Percentiles rank a stretch among this genome's conserved stretches.
These are phyloP conservation scores for Idaea aversata DNA, from an alignment of 2,888 invertebrate genomes.

Conservation along the genomic window DNA sequence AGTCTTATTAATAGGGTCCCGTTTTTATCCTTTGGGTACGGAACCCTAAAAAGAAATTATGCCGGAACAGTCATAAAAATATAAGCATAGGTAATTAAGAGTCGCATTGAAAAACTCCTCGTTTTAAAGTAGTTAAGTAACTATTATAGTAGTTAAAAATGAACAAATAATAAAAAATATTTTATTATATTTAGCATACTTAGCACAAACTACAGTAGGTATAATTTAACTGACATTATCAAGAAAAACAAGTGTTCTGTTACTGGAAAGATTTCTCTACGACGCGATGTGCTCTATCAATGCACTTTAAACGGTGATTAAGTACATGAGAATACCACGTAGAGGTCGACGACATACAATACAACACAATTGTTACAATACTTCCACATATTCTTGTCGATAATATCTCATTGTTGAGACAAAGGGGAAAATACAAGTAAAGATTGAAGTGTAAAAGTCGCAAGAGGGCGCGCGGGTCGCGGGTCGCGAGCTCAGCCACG, in stretches of 20 bases:
- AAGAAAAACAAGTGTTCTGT: neutral
- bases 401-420: slow-evolving; percentile 49
- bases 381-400: slow-evolving; percentile 32
- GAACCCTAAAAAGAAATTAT: no score
- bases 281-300: slow-evolving; percentile 34
- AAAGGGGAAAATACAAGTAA: slow-evolving; percentile 46
- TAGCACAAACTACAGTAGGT: neutral
- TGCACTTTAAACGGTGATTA: slow-evolving; percentile 48
- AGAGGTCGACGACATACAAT: slow-evolving; percentile 45
- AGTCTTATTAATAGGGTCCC: no score
- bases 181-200: no score
- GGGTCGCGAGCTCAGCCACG: slow-evolving; percentile 41
- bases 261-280: neutral
- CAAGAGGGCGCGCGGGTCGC: slow-evolving; percentile 25
- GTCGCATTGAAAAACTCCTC: no score
- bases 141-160: no score
- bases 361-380: slow-evolving; percentile 34
- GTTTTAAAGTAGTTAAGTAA: no score
- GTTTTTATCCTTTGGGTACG: no score
- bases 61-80: no score
- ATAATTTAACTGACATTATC: no score
- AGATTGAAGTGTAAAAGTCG: slow-evolving; percentile 25
- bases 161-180: no score
- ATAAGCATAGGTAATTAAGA: no score
- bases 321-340: slow-evolving; percentile 29